phyloP scores from a whole-genome alignment of 2,113 vertebrate genomes.

The Callionymus lyra region DNA sequence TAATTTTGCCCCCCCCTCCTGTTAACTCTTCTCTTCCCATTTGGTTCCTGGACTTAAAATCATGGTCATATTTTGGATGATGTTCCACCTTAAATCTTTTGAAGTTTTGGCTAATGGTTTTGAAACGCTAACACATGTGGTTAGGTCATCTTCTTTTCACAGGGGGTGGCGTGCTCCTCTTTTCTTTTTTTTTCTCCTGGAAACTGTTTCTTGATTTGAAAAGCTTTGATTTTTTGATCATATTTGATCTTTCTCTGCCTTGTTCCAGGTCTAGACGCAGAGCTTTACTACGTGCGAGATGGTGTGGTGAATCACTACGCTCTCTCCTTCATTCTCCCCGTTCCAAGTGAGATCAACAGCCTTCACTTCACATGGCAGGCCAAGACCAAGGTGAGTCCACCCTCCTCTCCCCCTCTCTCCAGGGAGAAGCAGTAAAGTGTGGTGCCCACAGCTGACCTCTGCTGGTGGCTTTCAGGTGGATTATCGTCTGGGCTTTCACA shows the following conservation, averaged over 20 bases:
- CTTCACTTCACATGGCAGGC: constrained; percentile 95
- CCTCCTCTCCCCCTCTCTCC: fast-evolving
- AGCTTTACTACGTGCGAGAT: constrained; percentile 92
- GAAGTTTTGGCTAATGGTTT: constrained; percentile 32
- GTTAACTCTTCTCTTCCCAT: constrained; percentile 13
- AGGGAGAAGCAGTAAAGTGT: too few relatives aligned
- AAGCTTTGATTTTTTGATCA: too few relatives aligned
- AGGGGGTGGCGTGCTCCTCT: constrained; percentile 1
- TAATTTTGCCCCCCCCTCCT: constrained; percentile 15
- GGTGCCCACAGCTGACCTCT: neutral
- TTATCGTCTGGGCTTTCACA: constrained; percentile 85
- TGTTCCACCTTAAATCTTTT: constrained; percentile 28
- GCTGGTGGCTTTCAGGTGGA: constrained; percentile 74
- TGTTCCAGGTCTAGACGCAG: constrained; percentile 85
- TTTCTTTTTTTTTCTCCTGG: neutral
- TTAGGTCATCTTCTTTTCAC: constrained; percentile 23
- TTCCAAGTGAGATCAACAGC: constrained; percentile 89
- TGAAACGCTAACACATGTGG: constrained; percentile 46
- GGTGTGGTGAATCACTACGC: constrained; percentile 89
- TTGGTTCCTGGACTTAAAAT: constrained; percentile 35
- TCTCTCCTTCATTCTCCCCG: constrained; percentile 86
- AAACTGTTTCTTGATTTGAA: neutral
- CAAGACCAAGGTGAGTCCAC: constrained; percentile 72
- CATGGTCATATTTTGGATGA: constrained; percentile 31
- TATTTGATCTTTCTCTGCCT: too few relatives aligned